Evolutionary conservation across 2,113 vertebrate genomes (phyloP).

Genomic region (Hemicordylus capensis): DNA sequence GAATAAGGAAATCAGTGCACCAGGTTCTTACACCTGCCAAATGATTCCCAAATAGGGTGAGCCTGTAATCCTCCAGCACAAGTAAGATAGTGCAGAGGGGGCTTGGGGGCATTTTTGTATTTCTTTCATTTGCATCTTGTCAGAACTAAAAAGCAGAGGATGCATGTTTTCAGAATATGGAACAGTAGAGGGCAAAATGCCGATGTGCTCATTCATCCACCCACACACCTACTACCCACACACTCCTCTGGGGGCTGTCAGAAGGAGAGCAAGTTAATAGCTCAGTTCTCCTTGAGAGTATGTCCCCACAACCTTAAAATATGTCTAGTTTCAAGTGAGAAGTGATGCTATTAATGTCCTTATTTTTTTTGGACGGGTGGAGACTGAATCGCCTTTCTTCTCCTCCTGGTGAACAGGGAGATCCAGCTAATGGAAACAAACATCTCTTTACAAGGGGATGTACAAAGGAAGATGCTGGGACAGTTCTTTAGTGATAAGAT

Average conservation of each 20-base stretch:
- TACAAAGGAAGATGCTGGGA: neutral
- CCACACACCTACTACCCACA: neutral
- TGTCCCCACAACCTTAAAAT: neutral
- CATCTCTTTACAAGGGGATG: neutral
- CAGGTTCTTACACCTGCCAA: conserved; percentile 26
- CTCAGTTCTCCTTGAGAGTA: neutral
- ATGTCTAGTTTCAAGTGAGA: neutral
- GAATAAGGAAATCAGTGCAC: conserved; percentile 10
- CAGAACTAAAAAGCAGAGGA: conserved; percentile 21
- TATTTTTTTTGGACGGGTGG: neutral
- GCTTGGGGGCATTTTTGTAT: conserved; percentile 6
- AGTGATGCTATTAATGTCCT: neutral
- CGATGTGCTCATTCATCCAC: conserved; percentile 17
- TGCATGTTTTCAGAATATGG: neutral
- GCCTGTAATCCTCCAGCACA: conserved; percentile 31
- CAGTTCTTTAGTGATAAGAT: neutral
- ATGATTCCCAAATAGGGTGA: conserved; percentile 9
- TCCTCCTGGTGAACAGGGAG: neutral
- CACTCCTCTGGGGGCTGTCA: neutral
- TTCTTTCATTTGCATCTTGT: conserved; percentile 14
- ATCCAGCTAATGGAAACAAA: neutral
- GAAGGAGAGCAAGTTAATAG: neutral
- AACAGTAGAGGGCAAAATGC: neutral
- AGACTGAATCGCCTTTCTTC: too few species aligned
- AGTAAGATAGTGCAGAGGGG: neutral